Base-by-base conservation (phyloP, 2,113 vertebrate genomes). In the Garra rufa region DNA sequence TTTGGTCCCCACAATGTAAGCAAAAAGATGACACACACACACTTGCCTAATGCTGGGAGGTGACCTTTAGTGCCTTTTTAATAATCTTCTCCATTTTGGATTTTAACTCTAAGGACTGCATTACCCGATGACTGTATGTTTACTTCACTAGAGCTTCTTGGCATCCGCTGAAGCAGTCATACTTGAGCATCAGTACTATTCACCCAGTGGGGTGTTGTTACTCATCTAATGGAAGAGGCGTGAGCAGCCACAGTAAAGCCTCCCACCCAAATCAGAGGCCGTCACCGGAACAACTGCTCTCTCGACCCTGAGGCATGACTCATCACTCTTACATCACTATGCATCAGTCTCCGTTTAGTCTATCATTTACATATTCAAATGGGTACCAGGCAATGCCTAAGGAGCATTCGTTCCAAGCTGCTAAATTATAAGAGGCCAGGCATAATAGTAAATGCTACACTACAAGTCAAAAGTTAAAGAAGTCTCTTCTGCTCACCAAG, bases 201-300 rank as follows among this genome's bases (percentile, higher is more conserved):
- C 67, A 83, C 74, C 2, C 73, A 79, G 55, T 80, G 65, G 52
- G 82, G 43, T 38, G 81, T 24, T 79, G 76, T 83, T 83, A 80
- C 83, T 85, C 86, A 88, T 88, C 30, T 80, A 83, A 80, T 76
- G n/a, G 50, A 43, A 82, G 86, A 85, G 75, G 80, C 38, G 79
- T 59, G 46, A 81, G 57, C 73, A 83, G 70, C 83, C 86, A 73
- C 50, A 77, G 46, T 57, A 34, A 50, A 77, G 75, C 50, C 50
- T 77, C 86, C 86, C 79, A 87, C 86, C 67, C n/a, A 41, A 85
- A 61, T 75, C 57, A 83, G 75, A 83, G 80, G 48, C 50, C 44
- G 11, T 80, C 76, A 75, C 63, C 8, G 82, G 21, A 78, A 78
- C 83, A 73, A 80, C 67, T 19, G 44, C 63, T 85, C 73, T 11